These are phyloP conservation scores for Urocyon cinereoargenteus DNA, from an alignment of 2,797 vertebrate species.

Conservation along the genomic window DNA sequence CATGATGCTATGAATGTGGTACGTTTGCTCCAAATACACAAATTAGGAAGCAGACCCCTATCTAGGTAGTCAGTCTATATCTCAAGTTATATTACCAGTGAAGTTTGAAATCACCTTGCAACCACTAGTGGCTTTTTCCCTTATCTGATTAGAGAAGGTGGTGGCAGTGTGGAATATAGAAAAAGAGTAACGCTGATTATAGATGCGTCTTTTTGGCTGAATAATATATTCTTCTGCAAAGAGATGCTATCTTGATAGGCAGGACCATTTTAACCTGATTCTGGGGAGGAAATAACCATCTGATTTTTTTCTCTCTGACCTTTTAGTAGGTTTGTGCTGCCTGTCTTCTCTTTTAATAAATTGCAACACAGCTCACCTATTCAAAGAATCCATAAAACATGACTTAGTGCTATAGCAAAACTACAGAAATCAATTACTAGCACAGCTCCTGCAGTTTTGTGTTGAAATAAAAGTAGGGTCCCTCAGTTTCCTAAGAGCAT, in stretches of 20 bases:
- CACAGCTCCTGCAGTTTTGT: background rate
- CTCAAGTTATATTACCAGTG: background rate
- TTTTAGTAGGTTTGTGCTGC: background rate
- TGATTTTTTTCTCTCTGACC: constrained; percentile 54
- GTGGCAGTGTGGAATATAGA: background rate
- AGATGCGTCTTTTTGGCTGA: background rate
- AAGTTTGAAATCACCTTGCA: background rate
- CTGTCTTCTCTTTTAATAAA: constrained; percentile 60
- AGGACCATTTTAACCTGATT: constrained; percentile 19
- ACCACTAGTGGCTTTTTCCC: background rate
- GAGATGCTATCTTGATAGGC: constrained; percentile 23
- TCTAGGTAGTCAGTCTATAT: background rate
- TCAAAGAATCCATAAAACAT: constrained; percentile 63
- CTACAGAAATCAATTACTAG: constrained; percentile 51
- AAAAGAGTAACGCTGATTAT: background rate
- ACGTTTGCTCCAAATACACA: background rate
- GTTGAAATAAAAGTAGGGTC: constrained; percentile 39
- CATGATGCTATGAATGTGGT: background rate
- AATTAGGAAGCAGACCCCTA: background rate
- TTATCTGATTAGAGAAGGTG: background rate
- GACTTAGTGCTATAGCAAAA: constrained; percentile 37
- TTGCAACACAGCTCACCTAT: constrained; percentile 53
- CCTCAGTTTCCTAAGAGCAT: constrained; percentile 37
- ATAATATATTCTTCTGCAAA: background rate
- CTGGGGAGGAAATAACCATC: background rate